phyloP scores from a whole-genome alignment of 2,113 vertebrate genomes.

The Martes martes region DNA sequence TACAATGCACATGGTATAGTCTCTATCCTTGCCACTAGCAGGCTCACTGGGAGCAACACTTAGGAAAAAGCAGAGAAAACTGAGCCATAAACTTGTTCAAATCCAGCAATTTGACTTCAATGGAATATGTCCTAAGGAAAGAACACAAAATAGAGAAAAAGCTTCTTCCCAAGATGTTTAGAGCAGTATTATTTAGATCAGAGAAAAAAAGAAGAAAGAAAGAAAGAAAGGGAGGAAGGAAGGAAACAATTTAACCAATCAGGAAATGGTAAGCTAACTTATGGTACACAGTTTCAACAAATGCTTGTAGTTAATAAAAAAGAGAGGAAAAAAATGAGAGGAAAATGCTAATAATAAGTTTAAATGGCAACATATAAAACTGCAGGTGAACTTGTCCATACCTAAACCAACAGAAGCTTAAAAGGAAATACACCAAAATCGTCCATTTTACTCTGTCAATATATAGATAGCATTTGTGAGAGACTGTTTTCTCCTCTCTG shows the following conservation, averaged over 20 bases:
- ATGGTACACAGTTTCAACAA: neutral
- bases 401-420: too few species aligned
- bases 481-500: neutral
- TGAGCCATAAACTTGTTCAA: neutral
- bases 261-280: neutral
- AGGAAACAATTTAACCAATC: too few species aligned
- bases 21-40: too few species aligned
- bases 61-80: too few species aligned
- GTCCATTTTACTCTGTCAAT: neutral
- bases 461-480: neutral
- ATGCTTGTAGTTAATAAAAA: constrained; percentile 2
- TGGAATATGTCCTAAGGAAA: neutral
- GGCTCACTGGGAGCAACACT: too few species aligned
- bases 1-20: too few species aligned
- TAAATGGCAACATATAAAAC: constrained; percentile 14
- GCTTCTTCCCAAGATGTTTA: neutral
- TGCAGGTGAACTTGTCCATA: neutral
- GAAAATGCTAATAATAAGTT: neutral
- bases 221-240: fast-evolving
- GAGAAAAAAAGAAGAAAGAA: neutral
- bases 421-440: neutral
- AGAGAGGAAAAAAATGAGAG: neutral
- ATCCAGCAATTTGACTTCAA: neutral
- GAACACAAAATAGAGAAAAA: neutral
- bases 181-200: neutral